Conservation (phyloP, 2,113 vertebrate species). For the Cephalopterus ornatus region DNA sequence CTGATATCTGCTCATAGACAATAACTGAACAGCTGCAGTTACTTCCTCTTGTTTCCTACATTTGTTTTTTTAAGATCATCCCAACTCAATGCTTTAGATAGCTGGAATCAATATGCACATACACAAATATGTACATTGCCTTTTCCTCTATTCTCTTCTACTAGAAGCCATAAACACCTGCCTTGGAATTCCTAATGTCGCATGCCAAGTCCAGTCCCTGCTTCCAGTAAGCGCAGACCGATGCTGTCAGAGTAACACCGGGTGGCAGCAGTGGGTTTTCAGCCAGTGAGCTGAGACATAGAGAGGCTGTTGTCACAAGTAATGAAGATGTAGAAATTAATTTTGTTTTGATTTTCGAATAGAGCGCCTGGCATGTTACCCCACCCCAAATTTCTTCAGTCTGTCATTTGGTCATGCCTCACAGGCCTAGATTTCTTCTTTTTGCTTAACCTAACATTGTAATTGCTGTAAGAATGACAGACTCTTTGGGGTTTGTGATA, state of each 20-base stretch:
- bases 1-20: neutral
- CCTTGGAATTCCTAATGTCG: rapidly evolving
- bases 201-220: neutral
- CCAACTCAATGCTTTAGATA: neutral
- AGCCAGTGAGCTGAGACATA: constrained; percentile 1
- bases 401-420: constrained; percentile 14
- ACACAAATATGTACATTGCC: neutral
- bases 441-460: neutral
- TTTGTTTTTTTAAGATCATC: neutral
- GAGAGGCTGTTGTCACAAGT: constrained; percentile 12
- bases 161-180: rapidly evolving
- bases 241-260: constrained; percentile 53
- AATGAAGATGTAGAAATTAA: neutral
- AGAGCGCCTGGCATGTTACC: neutral
- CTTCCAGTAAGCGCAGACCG: neutral
- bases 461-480: neutral
- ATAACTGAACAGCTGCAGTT: neutral
- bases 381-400: neutral
- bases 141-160: neutral
- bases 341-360: neutral
- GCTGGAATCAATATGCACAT: neutral
- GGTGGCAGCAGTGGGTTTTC: constrained; percentile 79
- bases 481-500: neutral
- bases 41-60: neutral
- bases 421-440: neutral